Conservation (phyloP, 2,797 vertebrate genomes). For the Cetoscarus ocellatus region DNA sequence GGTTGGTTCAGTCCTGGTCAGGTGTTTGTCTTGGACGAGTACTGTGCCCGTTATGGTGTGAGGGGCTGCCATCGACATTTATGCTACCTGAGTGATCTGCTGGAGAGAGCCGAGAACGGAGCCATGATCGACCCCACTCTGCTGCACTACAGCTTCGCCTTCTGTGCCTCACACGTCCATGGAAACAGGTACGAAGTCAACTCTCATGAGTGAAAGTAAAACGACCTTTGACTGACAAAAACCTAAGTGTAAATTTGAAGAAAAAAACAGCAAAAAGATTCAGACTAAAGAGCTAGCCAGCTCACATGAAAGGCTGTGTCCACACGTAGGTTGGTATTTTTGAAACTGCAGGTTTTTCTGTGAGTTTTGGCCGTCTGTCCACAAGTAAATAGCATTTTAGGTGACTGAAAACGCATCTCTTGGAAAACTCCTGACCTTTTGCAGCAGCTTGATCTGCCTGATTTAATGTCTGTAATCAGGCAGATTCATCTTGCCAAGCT, state of each 20-base stretch:
- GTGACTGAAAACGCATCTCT: no score
- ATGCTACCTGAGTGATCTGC: slow-evolving; percentile 96
- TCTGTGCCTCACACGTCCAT: slow-evolving; percentile 98
- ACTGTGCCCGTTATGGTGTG: slow-evolving; percentile 96
- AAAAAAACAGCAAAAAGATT: no score
- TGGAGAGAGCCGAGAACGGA: slow-evolving; percentile 96
- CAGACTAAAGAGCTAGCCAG: no score
- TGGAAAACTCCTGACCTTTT: no score
- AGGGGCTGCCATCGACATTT: slow-evolving; percentile 97
- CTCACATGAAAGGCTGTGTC: no score
- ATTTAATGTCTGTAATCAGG: no score
- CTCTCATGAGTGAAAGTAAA: background rate
- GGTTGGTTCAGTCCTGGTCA: slow-evolving; percentile 99
- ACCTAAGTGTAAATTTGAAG: background rate
- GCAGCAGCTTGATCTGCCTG: no score
- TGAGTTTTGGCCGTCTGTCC: no score
- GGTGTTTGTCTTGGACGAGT: slow-evolving; percentile 98
- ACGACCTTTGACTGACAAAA: background rate
- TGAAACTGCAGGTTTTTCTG: no score
- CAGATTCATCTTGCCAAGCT: no score
- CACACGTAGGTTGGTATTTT: no score
- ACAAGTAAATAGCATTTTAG: no score
- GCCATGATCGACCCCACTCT: slow-evolving; percentile 99
- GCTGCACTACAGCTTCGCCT: slow-evolving; percentile 99
- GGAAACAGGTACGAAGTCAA: slow-evolving; percentile 91